Percentiles rank a stretch among this genome's conserved stretches.
phyloP scores from a whole-genome alignment of 2,113 vertebrate species.

The Meles meles region DNA sequence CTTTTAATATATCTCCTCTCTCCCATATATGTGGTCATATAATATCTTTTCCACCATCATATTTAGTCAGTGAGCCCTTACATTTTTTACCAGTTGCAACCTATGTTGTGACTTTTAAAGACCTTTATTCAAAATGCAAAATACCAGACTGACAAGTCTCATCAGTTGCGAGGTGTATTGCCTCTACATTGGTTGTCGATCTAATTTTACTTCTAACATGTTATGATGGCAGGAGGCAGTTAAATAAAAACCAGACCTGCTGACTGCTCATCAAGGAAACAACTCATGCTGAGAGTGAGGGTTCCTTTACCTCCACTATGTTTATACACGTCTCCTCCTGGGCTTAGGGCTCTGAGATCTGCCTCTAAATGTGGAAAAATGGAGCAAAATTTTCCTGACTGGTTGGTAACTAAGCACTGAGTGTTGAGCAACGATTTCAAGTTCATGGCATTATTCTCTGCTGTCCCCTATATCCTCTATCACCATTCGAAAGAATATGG shows the following conservation, averaged over 20 bases:
- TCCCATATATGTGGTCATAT: not conserved
- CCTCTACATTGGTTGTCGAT: not conserved
- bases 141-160: constrained; percentile 8
- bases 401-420: not conserved
- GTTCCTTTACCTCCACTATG: constrained; percentile 71
- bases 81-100: not conserved
- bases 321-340: constrained; percentile 53
- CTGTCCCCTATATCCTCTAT: no score
- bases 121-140: constrained; percentile 43
- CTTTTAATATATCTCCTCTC: not conserved
- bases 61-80: not conserved
- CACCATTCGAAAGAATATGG: not conserved
- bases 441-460: not conserved
- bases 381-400: not conserved
- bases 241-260: constrained; percentile 79
- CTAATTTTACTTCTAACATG: constrained; percentile 58
- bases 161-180: not conserved
- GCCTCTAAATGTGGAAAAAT: constrained; percentile 56
- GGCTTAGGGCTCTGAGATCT: not conserved
- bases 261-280: constrained; percentile 75
- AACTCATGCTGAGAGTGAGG: constrained; percentile 64
- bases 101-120: not conserved
- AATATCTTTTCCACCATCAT: not conserved
- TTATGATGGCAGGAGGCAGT: constrained; percentile 72
- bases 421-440: not conserved